These are phyloP conservation scores for Cacatua alba DNA, from an alignment of 2,113 vertebrate species.

Conservation along the genomic window DNA sequence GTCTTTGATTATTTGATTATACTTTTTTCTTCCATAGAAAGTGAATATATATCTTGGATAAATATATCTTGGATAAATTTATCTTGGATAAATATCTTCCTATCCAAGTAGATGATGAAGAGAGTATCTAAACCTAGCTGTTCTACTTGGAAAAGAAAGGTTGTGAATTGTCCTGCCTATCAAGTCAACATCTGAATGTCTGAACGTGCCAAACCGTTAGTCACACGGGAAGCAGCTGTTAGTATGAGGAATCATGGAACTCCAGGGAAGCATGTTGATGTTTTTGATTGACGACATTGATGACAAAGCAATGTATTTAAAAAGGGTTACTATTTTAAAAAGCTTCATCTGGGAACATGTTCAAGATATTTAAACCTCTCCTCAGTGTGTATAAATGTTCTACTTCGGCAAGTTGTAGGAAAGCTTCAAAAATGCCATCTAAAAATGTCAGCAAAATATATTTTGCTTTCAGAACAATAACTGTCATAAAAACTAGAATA, in stretches of 20 bases:
- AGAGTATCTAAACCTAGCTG: neutral
- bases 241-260: neutral
- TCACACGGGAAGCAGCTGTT: neutral
- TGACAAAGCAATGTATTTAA: neutral
- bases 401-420: neutral
- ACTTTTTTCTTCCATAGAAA: neutral
- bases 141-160: neutral
- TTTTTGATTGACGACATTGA: neutral
- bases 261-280: neutral
- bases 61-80: too few species aligned
- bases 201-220: neutral
- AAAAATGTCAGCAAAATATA: neutral
- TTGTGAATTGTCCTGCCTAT: neutral
- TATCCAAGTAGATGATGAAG: neutral
- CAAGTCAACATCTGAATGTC: neutral
- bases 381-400: neutral
- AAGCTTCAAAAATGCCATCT: neutral
- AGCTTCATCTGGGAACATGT: neutral
- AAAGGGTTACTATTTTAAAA: neutral
- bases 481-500: neutral
- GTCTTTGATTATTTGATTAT: neutral
- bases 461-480: neutral
- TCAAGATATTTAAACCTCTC: neutral
- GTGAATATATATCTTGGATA: neutral
- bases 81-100: neutral